A percentile compares a stretch with the other conserved stretches of the same genome.
Conservation (phyloP, 2,888 invertebrate species). For the Seira musarum region DNA sequence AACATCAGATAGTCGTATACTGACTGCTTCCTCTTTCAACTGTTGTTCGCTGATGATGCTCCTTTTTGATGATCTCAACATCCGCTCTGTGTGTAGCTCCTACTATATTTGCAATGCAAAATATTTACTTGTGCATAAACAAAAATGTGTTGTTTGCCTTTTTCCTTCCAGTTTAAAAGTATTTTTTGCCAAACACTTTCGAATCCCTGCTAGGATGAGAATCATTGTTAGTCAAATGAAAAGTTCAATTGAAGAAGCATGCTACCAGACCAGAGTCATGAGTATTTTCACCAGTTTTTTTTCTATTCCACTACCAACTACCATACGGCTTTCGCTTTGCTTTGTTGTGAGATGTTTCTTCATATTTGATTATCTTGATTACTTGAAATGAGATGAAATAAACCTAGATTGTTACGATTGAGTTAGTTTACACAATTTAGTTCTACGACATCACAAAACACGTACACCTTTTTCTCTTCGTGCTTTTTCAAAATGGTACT, state of each 20-base stretch:
- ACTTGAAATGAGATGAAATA: slow-evolving; percentile 6
- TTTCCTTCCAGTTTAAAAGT: background rate
- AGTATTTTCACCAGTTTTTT: too few relatives aligned
- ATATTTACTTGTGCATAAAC: slow-evolving; percentile 55
- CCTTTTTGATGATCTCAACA: slow-evolving; percentile 62
- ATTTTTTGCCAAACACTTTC: background rate
- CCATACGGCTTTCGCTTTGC: background rate
- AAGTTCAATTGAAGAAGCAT: background rate
- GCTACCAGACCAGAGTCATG: too few relatives aligned
- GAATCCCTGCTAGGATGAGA: background rate
- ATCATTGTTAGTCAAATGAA: background rate
- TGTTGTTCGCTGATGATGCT: slow-evolving; percentile 53
- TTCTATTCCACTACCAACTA: too few relatives aligned
- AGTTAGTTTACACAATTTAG: slow-evolving; percentile 2
- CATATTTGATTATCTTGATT: slow-evolving; percentile 6
- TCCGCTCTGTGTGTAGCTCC: slow-evolving; percentile 54
- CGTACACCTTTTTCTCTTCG: slow-evolving; percentile 20
- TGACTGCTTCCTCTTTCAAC: slow-evolving; percentile 54
- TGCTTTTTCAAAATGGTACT: background rate
- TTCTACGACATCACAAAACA: background rate
- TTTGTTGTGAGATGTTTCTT: background rate
- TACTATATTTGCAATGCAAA: slow-evolving; percentile 65
- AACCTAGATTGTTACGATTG: background rate
- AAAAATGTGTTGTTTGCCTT: slow-evolving; percentile 23
- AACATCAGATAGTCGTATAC: background rate